Conservation (phyloP, 2,113 vertebrate species). For the Nothoprocta perdicaria region DNA sequence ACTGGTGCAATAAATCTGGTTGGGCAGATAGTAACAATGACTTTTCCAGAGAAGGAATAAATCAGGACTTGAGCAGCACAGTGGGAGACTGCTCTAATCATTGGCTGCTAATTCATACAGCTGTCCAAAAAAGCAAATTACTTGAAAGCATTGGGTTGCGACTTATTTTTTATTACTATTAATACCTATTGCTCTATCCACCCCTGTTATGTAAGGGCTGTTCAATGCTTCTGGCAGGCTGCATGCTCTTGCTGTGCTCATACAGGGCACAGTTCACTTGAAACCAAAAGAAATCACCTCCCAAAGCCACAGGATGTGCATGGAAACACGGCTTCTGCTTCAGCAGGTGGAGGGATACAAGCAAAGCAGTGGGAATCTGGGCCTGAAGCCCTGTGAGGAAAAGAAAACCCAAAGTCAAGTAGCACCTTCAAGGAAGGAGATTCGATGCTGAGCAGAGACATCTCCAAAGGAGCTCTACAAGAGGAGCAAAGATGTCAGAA, state of each 20-base stretch:
- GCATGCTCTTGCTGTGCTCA: not conserved
- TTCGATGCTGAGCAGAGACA: not conserved
- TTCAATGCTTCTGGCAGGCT: not conserved
- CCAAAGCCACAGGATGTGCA: not conserved
- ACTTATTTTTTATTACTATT: not conserved
- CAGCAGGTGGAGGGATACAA: not conserved
- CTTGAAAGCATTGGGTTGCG: not conserved
- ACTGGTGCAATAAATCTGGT: conserved; percentile 28
- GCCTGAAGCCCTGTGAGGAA: not conserved
- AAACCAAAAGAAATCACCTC: not conserved
- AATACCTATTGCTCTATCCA: not conserved
- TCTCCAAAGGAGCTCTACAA: not conserved
- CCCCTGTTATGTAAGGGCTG: rapidly evolving
- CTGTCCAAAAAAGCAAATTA: not conserved
- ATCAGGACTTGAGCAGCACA: conserved; percentile 10
- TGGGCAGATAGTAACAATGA: conserved; percentile 23
- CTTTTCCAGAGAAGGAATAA: conserved; percentile 25
- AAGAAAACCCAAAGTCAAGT: not conserved
- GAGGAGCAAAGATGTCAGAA: not conserved
- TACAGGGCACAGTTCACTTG: not conserved
- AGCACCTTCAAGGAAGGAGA: rapidly evolving
- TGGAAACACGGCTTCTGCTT: not conserved
- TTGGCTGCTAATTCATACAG: not conserved
- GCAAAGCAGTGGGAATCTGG: not conserved
- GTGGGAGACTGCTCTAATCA: not conserved